Evolutionary conservation across 2,113 vertebrate genomes (phyloP).

Genomic region (Pygoscelis adeliae): DNA sequence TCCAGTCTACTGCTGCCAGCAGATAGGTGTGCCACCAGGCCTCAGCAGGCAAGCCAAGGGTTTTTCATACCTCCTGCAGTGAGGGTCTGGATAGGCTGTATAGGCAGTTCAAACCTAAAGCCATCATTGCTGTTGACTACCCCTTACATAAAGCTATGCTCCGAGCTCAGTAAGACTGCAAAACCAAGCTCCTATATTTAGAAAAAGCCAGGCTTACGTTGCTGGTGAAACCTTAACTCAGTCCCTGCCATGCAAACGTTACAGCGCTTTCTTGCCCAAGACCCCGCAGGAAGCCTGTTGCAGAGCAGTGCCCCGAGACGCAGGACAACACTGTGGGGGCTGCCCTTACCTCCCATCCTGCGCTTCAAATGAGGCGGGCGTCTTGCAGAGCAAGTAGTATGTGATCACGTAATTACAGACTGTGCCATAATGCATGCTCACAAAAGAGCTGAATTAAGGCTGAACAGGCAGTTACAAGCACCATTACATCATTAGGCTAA

Average conservation of each 20-base stretch:
- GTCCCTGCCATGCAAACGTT: neutral
- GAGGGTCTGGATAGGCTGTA: neutral
- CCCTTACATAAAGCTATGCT: neutral
- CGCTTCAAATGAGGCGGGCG: rapidly evolving
- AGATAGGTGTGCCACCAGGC: conserved; percentile 2
- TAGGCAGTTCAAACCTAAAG: neutral
- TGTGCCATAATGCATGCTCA: neutral
- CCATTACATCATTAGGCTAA: conserved; percentile 49
- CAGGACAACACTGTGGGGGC: neutral
- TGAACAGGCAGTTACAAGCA: conserved; percentile 48
- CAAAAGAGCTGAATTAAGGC: conserved; percentile 23
- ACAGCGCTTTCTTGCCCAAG: neutral
- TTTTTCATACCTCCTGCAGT: neutral
- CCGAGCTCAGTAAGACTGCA: neutral
- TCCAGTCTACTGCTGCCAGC: neutral
- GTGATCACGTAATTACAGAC: conserved; percentile 27
- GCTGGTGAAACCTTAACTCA: neutral
- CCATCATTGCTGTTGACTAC: neutral
- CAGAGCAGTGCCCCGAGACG: neutral
- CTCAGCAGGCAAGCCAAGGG: neutral
- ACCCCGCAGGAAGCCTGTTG: neutral
- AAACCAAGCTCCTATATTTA: neutral
- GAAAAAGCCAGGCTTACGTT: neutral
- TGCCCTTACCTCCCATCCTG: neutral
- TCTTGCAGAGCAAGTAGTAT: neutral